Conservation (phyloP, 1,140 invertebrate genomes). For the Platyscapa corneri region DNA sequence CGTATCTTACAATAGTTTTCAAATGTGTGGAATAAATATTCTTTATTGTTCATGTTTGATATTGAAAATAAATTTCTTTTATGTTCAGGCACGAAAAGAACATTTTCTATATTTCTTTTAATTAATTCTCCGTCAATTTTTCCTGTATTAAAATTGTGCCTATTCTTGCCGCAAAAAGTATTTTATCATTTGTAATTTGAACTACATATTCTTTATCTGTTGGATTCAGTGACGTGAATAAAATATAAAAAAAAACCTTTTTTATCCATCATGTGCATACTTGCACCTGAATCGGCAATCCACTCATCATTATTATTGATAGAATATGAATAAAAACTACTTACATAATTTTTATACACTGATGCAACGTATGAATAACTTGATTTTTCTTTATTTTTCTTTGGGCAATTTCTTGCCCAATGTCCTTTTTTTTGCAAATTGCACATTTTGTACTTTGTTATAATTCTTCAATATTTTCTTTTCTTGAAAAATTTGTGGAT, state of each 20-base stretch:
- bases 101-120: slow-evolving; percentile 2
- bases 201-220: neutral
- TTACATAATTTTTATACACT: slow-evolving; percentile 3
- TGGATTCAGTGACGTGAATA: slow-evolving; percentile 6
- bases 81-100: slow-evolving; percentile 31
- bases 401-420: slow-evolving; percentile 30
- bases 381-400: neutral
- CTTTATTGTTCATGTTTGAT: slow-evolving; percentile 18
- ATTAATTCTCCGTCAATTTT: neutral
- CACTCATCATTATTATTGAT: no score
- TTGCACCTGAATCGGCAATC: no score
- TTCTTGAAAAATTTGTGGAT: neutral
- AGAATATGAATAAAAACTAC: no score
- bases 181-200: slow-evolving; percentile 37
- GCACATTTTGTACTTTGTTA: slow-evolving; percentile 19
- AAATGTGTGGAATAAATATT: slow-evolving; percentile 22
- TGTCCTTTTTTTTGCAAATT: slow-evolving; percentile 32
- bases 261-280: slow-evolving; percentile 31
- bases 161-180: neutral
- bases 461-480: slow-evolving; percentile 33
- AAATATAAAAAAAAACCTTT: no score
- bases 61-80: slow-evolving; percentile 43
- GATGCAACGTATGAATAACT: neutral
- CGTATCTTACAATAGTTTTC: slow-evolving; percentile 9
- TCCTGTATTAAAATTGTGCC: slow-evolving; percentile 14